A percentile compares a stretch with the other conserved stretches of the same genome.
Evolutionary conservation across 2,113 vertebrate species (phyloP).

Genomic region (Chitala chitala): DNA sequence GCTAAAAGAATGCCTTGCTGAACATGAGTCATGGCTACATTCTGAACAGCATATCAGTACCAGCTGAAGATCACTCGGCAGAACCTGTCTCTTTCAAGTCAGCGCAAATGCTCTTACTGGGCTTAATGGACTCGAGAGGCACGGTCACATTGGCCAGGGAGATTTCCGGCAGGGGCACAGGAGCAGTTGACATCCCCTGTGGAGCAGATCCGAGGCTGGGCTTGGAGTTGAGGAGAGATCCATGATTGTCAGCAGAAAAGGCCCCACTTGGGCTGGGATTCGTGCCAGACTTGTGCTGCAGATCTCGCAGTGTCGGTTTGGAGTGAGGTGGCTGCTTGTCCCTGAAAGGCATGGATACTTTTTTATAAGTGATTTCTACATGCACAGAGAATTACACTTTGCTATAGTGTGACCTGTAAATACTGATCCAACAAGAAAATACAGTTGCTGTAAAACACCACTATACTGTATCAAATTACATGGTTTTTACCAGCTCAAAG

Average conservation of each 20-base stretch:
- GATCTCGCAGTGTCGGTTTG: slow-evolving; percentile 79
- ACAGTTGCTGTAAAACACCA: too few relatives aligned
- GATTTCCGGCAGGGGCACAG: slow-evolving; percentile 55
- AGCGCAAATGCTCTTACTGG: slow-evolving; percentile 71
- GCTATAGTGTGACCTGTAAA: too few relatives aligned
- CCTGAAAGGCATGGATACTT: slow-evolving; percentile 53
- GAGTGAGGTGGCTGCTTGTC: slow-evolving; percentile 77
- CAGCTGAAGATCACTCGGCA: too few relatives aligned
- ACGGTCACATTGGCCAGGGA: slow-evolving; percentile 77
- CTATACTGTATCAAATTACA: too few relatives aligned
- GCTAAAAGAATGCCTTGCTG: too few relatives aligned
- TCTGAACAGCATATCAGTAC: too few relatives aligned
- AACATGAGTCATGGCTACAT: too few relatives aligned
- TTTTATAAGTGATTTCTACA: too few relatives aligned
- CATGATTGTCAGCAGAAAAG: slow-evolving; percentile 48
- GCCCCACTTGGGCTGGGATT: slow-evolving; percentile 33
- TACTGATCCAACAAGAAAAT: too few relatives aligned
- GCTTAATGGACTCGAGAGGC: slow-evolving; percentile 90
- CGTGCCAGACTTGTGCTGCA: slow-evolving; percentile 71
- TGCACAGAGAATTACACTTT: background rate
- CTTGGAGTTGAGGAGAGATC: slow-evolving; percentile 41
- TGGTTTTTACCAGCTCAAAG: too few relatives aligned
- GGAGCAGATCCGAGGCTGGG: slow-evolving; percentile 42
- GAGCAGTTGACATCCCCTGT: slow-evolving; percentile 41
- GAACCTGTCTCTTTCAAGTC: too few relatives aligned